Percentiles rank a stretch among this genome's conserved stretches.
Conservation (phyloP, 1,140 invertebrate species). For the Cotesia typhae region DNA sequence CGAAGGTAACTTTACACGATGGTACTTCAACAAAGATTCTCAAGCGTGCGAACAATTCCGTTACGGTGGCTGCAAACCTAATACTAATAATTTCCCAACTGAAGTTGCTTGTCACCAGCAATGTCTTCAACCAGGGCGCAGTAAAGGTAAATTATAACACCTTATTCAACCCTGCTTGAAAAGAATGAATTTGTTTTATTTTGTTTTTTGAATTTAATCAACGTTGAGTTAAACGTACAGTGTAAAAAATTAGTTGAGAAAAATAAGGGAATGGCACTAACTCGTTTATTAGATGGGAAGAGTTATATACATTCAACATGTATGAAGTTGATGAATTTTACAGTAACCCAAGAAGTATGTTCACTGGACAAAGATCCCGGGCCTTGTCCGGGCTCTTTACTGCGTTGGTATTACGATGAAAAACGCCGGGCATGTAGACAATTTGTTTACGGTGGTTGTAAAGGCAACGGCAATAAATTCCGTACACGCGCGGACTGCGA, state of each 20-base stretch:
- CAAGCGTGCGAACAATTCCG: slow-evolving; percentile 78
- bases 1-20: slow-evolving; percentile 81
- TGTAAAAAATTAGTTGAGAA: neutral
- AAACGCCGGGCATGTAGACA: slow-evolving; percentile 65
- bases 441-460: slow-evolving; percentile 74
- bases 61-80: slow-evolving; percentile 92
- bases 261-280: slow-evolving; percentile 18
- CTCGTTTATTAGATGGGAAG: neutral
- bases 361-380: slow-evolving; percentile 66
- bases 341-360: slow-evolving; percentile 65
- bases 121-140: slow-evolving; percentile 76
- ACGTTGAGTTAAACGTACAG: neutral
- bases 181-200: neutral
- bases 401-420: slow-evolving; percentile 72
- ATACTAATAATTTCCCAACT: slow-evolving; percentile 86
- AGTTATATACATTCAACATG: slow-evolving; percentile 4
- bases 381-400: slow-evolving; percentile 66
- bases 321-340: slow-evolving; percentile 31
- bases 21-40: slow-evolving; percentile 80
- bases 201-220: slow-evolving; percentile 2
- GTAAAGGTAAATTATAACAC: slow-evolving; percentile 71
- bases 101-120: slow-evolving; percentile 82
- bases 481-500: slow-evolving; percentile 68
- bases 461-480: slow-evolving; percentile 77
- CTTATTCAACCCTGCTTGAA: neutral